phyloP scores from a whole-genome alignment of 2,797 vertebrate genomes.

The Loris lydekkerianus region DNA sequence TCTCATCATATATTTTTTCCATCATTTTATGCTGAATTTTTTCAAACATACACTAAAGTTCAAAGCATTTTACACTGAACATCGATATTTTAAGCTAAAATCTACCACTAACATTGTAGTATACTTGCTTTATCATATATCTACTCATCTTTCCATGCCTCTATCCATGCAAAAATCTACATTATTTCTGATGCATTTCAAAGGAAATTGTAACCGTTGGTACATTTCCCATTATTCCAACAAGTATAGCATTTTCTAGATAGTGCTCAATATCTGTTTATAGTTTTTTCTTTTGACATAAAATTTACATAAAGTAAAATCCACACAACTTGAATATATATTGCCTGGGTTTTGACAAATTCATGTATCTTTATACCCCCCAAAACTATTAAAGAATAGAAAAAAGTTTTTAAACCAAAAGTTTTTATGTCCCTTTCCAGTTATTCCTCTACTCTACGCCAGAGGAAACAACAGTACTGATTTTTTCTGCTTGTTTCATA shows the following conservation, averaged over 20 bases:
- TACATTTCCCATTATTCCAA: not conserved
- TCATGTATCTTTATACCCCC: not conserved
- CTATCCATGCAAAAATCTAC: not conserved
- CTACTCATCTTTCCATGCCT: no score
- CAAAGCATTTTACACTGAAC: not conserved
- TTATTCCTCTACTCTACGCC: not conserved
- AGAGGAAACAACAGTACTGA: not conserved
- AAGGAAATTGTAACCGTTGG: not conserved
- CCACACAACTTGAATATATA: not conserved
- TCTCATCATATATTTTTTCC: no score
- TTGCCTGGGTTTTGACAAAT: not conserved
- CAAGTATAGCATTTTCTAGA: not conserved
- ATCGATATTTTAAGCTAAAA: not conserved
- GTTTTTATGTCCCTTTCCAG: not conserved
- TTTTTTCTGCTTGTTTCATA: not conserved
- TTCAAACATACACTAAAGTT: not conserved
- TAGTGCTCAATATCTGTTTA: not conserved
- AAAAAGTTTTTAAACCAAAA: not conserved
- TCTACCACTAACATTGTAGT: not conserved
- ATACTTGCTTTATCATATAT: not conserved
- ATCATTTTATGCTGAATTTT: not conserved
- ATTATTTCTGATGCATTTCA: not conserved
- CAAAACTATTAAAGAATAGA: no score
- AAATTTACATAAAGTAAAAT: not conserved
- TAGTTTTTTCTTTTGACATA: not conserved